Conservation (phyloP, 2,888 invertebrate species). For the Drosophila monieri region DNA sequence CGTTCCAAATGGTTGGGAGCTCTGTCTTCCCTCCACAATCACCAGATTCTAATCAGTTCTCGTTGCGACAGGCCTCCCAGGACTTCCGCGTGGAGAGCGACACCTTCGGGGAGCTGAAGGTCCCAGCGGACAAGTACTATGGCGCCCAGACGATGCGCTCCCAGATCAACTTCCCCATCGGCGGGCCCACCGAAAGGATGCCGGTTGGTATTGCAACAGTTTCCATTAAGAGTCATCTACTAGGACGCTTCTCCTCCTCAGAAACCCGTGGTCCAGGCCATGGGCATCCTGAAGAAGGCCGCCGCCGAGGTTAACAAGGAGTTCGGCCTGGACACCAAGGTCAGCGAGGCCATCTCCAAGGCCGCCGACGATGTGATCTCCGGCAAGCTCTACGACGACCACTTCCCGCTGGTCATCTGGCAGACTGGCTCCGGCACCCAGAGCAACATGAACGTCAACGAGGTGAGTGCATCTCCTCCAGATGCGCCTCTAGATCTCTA, state of each 20-base stretch:
- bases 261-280: constrained; percentile 95
- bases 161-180: constrained; percentile 98
- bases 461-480: constrained; percentile 85
- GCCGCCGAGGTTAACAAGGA: constrained; percentile 97
- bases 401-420: constrained; percentile 99
- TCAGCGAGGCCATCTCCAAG: constrained; percentile 94
- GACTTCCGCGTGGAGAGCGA: constrained; percentile 88
- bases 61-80: constrained; percentile 66
- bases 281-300: constrained; percentile 99
- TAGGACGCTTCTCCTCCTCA: constrained; percentile 80
- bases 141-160: constrained; percentile 98
- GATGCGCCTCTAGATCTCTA: not conserved
- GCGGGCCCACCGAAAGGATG: constrained; percentile 96
- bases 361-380: constrained; percentile 98
- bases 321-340: constrained; percentile 93
- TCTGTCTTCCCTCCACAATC: not conserved
- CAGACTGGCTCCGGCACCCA: constrained; percentile 99
- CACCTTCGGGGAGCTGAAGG: constrained; percentile 97
- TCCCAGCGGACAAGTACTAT: constrained; percentile 96
- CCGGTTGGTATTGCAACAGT: constrained; percentile 88
- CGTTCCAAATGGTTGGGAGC: constrained; percentile 15
- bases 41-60: not conserved
- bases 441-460: constrained; percentile 99
- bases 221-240: not conserved
- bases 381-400: constrained; percentile 96